Base-by-base conservation (phyloP, 2,797 vertebrate species). In the Geotrypetes seraphini region DNA sequence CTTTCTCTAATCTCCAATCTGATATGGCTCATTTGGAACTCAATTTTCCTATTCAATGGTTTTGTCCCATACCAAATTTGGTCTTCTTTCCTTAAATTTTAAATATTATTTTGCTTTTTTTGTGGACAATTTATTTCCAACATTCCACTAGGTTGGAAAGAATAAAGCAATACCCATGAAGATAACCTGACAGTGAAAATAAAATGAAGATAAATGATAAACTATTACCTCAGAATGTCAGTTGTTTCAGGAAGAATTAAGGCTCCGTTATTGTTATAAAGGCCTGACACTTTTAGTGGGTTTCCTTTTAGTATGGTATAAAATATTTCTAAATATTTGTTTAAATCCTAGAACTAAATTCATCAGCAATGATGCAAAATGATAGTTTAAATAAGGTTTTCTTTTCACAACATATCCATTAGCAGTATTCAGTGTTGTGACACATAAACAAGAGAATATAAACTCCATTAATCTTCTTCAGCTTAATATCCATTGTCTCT, bases 301-400 rank as follows among this genome's bases (percentile, higher is more conserved):
- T 48, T n/a, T 50, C 13, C 32, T 46, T n/a, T n/a, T n/a, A 41
- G 28, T 57, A 45, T 59, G 43, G 51, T 66, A 66, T 39, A 50
- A 39, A 53, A 42, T 0, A 0, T 49, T 50, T 56, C 39, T 43
- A 21, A 68, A 19, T 58, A 56, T 71, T 67, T 55, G 50, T 43
- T 61, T 20, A n/a, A 36, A 60, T 69, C 57, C 59, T 58, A 65
- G 68, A 73, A 39, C 64, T 38, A 45, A 67, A 50, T 28, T 69
- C 60, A 61, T 60, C 50, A 55, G 59, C 53, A 47, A 57, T 68
- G 31, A 57, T 56, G 44, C 50, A 55, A 55, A 53, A 57, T 53
- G 75, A 66, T 60, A 60, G 34, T 57, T 72, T 62, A 64, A 70
- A 46, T 70, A 67, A 79, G 52, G 35, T 62, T 81, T 71, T 79